Conservation (phyloP, 2,113 vertebrate genomes). For the human (Homo sapiens) region DNA sequence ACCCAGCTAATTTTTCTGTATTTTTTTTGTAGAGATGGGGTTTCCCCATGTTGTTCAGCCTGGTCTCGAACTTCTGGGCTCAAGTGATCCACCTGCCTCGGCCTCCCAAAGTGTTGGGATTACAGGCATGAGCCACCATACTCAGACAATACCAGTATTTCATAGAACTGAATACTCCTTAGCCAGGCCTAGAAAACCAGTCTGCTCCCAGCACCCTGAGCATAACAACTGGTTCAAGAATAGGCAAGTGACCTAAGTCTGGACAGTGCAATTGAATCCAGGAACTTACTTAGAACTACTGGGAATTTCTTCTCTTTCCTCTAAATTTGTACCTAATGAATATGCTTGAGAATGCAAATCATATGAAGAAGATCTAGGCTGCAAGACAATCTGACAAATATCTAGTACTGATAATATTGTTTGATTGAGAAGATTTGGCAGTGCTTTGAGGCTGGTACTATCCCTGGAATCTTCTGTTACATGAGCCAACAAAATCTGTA, state of each 20-base stretch:
- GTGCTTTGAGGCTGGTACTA: background rate
- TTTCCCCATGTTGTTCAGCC: too few species aligned
- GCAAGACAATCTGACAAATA: background rate
- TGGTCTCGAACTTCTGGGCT: too few species aligned
- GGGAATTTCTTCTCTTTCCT: background rate
- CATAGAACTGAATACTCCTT: background rate
- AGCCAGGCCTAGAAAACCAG: background rate
- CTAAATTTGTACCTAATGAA: background rate
- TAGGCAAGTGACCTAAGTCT: background rate
- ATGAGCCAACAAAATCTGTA: background rate
- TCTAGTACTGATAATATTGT: background rate
- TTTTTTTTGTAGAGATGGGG: too few species aligned
- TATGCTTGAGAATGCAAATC: background rate
- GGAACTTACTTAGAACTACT: background rate
- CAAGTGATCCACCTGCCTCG: too few species aligned
- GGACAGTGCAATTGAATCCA: background rate
- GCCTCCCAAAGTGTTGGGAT: too few species aligned
- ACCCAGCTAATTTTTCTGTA: too few species aligned
- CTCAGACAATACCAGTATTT: too few species aligned
- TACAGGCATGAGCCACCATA: too few species aligned
- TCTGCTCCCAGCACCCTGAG: background rate
- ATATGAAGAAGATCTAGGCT: background rate
- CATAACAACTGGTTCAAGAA: background rate
- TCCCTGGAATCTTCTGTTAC: background rate
- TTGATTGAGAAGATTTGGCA: background rate